Evolutionary conservation across 1,140 invertebrate genomes (phyloP), one percentile per base, ranked within the genome.

Genomic region (Elysia chlorotica): DNA sequence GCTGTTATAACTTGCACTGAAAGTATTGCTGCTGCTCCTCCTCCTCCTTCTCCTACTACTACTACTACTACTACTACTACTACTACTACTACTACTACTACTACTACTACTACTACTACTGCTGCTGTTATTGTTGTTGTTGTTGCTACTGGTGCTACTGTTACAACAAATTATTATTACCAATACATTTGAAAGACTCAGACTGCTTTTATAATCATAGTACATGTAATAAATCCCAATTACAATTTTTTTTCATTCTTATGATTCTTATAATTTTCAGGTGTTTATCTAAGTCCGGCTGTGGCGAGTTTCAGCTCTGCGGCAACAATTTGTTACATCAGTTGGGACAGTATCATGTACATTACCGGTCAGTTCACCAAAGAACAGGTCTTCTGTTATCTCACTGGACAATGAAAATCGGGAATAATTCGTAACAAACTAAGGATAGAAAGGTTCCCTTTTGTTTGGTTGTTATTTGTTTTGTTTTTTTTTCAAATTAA

Each of bases 281-380:
- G 78, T 1, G 74, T 70, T 1, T 78, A 76, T 65, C 21, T 78
- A 59, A 76, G 78, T 78, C 65, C 78, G 17, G 73, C 74, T 2
- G 71, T 80, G 14, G 76, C 78, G 0, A 69, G 68, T 10, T 61
- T 78, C 23, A 56, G 59, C 10, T 65, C 76, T 25, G 76, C 76
- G 1, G 67, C 62, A 23, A n/a, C 67, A 33, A 61, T 71, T 4
- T 80, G 78, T 54, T 71, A 69, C 30, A 28, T 79, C 28, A 74
- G 74, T 19, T 77, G 76, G 76, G 67, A 77, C 23, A 70, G 76
- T 0, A 71, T 69, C 21, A 56, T 79, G 19, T 76, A 70, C 35
- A 65, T 79, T 23, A 78, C 76, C 53, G 78, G 78, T 79, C 71
- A 62, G 76, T 41, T 30, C 23, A 25, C 59, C 21, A 61, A 25